Evolutionary conservation across 2,797 vertebrate genomes (phyloP).

Genomic region (Xiphorhynchus erythropygius): DNA sequence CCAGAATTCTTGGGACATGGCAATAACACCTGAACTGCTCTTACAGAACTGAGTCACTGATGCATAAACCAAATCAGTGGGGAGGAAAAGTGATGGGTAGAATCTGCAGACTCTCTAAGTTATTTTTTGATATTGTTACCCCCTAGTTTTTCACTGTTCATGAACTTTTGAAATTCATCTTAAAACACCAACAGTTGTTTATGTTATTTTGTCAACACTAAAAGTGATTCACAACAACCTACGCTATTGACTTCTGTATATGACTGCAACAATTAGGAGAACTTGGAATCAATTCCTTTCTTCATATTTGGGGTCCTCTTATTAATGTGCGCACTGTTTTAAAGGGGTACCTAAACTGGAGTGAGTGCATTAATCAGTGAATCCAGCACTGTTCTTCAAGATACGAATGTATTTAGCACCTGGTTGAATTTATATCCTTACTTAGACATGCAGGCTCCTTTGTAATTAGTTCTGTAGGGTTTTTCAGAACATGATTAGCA

Average conservation of each 20-base stretch:
- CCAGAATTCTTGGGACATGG: neutral
- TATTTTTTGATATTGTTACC: neutral
- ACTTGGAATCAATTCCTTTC: neutral
- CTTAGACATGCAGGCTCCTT: neutral
- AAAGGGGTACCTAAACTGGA: neutral
- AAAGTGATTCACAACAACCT: neutral
- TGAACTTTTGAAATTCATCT: neutral
- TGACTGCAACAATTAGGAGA: neutral
- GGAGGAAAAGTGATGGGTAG: neutral
- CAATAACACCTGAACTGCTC: neutral
- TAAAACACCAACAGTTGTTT: neutral
- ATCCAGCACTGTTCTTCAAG: neutral
- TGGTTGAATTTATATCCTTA: neutral
- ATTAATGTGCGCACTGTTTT: no score
- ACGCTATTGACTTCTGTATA: neutral
- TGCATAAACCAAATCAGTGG: neutral
- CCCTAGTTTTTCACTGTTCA: neutral
- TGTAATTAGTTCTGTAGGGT: neutral
- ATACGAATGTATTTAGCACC: neutral
- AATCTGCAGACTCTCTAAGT: neutral
- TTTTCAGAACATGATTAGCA: neutral
- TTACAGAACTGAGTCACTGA: neutral
- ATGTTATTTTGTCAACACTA: neutral
- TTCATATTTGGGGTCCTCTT: neutral
- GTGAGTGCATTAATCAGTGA: neutral